Conservation (phyloP, 2,113 vertebrate genomes). For the Petromus typicus region DNA sequence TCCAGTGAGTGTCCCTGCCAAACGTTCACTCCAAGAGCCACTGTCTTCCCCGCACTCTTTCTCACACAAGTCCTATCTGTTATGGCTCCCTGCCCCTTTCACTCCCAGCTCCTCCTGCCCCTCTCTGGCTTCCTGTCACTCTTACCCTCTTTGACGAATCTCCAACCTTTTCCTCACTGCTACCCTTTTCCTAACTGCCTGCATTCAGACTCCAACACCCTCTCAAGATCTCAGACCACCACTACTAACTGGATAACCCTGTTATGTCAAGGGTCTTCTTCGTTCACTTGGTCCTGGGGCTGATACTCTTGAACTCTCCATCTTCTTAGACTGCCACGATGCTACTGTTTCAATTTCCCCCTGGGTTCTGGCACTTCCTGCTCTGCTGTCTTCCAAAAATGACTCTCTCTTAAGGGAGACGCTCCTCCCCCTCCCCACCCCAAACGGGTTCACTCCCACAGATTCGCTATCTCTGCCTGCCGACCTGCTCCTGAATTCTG, state of each 20-base stretch:
- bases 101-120: not conserved
- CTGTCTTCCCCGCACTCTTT: not conserved
- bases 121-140: not conserved
- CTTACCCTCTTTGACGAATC: not conserved
- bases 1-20: not conserved
- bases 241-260: not conserved
- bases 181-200: not conserved
- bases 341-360: not conserved
- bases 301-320: not conserved
- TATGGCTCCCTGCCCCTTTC: not conserved
- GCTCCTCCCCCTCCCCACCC: not conserved
- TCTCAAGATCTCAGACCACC: not conserved
- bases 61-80: not conserved
- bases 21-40: not conserved
- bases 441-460: not conserved
- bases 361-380: not conserved
- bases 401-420: too few relatives aligned
- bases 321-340: not conserved
- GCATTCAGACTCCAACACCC: not conserved
- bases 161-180: not conserved
- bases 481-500: not conserved
- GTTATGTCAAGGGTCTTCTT: not conserved
- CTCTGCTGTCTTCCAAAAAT: not conserved
- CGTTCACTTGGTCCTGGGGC: not conserved
- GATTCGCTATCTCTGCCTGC: not conserved